Evolutionary conservation across 2,888 invertebrate species (phyloP).

Genomic region (Hydraecia micacea): DNA sequence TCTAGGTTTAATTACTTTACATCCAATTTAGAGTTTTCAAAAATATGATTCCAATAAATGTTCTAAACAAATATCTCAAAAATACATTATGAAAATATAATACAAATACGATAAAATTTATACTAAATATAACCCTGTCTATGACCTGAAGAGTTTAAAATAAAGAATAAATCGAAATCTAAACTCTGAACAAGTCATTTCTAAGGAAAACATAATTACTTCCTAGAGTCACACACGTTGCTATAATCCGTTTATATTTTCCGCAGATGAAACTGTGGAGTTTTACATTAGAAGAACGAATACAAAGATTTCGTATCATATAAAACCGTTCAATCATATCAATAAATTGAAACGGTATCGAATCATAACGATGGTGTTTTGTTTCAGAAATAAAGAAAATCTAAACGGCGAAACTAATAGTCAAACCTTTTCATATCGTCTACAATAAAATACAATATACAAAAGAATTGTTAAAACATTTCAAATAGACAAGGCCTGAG

Average conservation of each 20-base stretch:
- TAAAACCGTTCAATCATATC: slow-evolving; percentile 29
- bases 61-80: slow-evolving; percentile 90
- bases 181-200: slow-evolving; percentile 88
- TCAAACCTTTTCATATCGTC: slow-evolving; percentile 45
- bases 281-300: slow-evolving; percentile 30
- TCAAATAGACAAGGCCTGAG: slow-evolving; percentile 83
- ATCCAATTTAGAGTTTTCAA: slow-evolving; percentile 89
- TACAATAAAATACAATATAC: slow-evolving; percentile 58
- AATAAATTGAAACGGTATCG: slow-evolving; percentile 15
- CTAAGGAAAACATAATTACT: slow-evolving; percentile 72
- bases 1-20: slow-evolving; percentile 82
- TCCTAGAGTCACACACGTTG: slow-evolving; percentile 58
- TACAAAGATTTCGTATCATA: slow-evolving; percentile 7
- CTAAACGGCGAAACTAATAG: slow-evolving; percentile 33
- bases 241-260: slow-evolving; percentile 46
- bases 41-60: slow-evolving; percentile 90
- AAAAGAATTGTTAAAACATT: slow-evolving; percentile 68
- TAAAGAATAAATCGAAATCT: slow-evolving; percentile 81
- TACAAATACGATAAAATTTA: slow-evolving; percentile 90
- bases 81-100: slow-evolving; percentile 90
- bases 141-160: slow-evolving; percentile 90
- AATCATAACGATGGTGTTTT: slow-evolving; percentile 24
- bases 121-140: slow-evolving; percentile 91
- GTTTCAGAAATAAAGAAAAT: slow-evolving; percentile 30
- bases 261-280: slow-evolving; percentile 31